Base-by-base conservation (phyloP, 2,888 invertebrate species). In the Sclerodermus sp. region DNA sequence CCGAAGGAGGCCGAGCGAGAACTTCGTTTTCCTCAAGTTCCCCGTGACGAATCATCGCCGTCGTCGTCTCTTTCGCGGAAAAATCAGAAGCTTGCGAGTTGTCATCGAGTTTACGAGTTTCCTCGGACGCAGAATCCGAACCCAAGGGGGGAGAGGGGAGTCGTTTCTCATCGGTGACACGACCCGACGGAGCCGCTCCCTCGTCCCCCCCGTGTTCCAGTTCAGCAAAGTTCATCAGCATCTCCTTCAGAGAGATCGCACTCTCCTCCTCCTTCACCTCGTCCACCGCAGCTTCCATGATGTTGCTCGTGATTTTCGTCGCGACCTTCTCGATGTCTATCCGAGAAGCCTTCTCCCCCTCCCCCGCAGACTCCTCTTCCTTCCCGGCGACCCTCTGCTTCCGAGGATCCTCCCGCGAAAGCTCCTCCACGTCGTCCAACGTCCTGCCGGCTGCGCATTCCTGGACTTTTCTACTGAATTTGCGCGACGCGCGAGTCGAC, bases 401-500 rank as follows among this genome's bases (percentile, higher is more conserved):
- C 23, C 23, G 23, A 23, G 23, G n/a, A n/a, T n/a, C n/a, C n/a
- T n/a, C n/a, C n/a, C n/a, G n/a, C n/a, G n/a, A n/a, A n/a, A 5
- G 23, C 23, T 23, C 23, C 8, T 23, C 23, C 23, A 23, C 8
- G 23, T 8, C 8, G 4, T 23, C 23, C 8, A n/a, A n/a, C n/a
- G 13, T 12, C 31, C 16, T 52, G 2, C 49, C 39, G 10, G 18
- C 43, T 12, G 36, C 31, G 1, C 49, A 41, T 6, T 42, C 47
- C 8, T 16, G 12, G 2, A 36, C 14, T 3, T 17, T 43, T 17
- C 42, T 39, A 1, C n/a, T n/a, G n/a, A 15, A 10, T 16, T 40
- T 39, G n/a, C 15, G 45, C 3, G 34, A 42, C n/a, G 17, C 2
- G 2, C 12, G 46, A 41, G 23, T 34, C 3, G 42, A 30, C 1